Evolutionary conservation across 1,140 invertebrate species (phyloP).

Genomic region (Cyclina sinensis): DNA sequence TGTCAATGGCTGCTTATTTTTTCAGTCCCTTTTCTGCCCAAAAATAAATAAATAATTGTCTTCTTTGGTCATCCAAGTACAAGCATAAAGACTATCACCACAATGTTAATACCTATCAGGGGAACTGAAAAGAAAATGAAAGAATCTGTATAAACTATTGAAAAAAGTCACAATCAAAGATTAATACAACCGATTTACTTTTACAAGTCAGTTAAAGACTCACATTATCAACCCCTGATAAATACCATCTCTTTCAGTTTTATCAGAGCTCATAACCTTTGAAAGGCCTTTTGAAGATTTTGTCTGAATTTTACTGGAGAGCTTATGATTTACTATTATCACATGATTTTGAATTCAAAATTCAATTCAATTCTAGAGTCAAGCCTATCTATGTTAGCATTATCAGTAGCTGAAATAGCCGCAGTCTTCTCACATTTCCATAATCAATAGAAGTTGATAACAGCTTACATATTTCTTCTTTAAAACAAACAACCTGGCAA

Average conservation of each 20-base stretch:
- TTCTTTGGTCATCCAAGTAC: constrained; percentile 90
- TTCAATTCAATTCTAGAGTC: too few relatives aligned
- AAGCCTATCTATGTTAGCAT: too few relatives aligned
- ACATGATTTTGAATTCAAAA: too few relatives aligned
- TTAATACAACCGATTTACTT: background rate
- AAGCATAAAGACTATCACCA: constrained; percentile 93
- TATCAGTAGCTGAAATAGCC: too few relatives aligned
- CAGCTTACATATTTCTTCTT: too few relatives aligned
- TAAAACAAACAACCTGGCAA: too few relatives aligned
- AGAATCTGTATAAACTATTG: background rate
- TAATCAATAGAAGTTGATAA: too few relatives aligned
- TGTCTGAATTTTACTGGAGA: too few relatives aligned
- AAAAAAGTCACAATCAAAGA: background rate
- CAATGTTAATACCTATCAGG: constrained; percentile 93
- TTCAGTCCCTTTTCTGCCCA: too few relatives aligned
- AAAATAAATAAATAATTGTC: background rate
- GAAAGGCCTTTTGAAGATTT: background rate
- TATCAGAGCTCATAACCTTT: background rate
- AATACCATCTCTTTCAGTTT: background rate
- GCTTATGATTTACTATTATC: too few relatives aligned
- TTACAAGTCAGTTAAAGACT: background rate
- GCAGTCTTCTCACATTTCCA: too few relatives aligned
- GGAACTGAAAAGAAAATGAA: constrained; percentile 92
- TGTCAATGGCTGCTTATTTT: too few relatives aligned
- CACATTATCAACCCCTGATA: background rate